Percentiles rank a stretch among this genome's conserved stretches.
phyloP scores from a whole-genome alignment of 2,113 vertebrate genomes.

The Xiphophorus maculatus region DNA sequence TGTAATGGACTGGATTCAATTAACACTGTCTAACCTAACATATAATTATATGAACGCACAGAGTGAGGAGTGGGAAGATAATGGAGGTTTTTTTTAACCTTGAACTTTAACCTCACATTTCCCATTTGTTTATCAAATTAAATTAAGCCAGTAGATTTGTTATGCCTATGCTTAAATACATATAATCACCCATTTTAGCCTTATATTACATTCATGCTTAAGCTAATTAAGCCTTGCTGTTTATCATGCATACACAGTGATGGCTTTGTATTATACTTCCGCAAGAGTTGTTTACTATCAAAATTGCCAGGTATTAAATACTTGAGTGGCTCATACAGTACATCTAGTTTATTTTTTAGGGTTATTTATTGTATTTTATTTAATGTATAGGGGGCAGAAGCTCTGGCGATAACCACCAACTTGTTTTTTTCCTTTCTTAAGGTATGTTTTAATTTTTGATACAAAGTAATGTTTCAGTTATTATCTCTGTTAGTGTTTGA shows the following conservation, averaged over 20 bases:
- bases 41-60: slow-evolving; percentile 70
- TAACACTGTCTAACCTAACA: slow-evolving; percentile 70
- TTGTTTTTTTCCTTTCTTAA: too few relatives aligned
- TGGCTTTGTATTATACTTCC: slow-evolving; percentile 59
- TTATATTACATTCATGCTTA: slow-evolving; percentile 77
- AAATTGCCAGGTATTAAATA: slow-evolving; percentile 34
- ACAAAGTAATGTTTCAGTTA: too few relatives aligned
- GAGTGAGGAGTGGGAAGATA: slow-evolving; percentile 62
- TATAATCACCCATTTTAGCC: slow-evolving; percentile 74
- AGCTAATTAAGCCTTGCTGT: slow-evolving; percentile 73
- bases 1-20: slow-evolving; percentile 67
- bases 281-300: slow-evolving; percentile 35
- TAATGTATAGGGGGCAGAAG: too few relatives aligned
- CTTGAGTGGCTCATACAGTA: not conserved
- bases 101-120: slow-evolving; percentile 69
- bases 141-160: slow-evolving; percentile 71
- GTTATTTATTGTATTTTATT: too few relatives aligned
- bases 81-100: slow-evolving; percentile 68
- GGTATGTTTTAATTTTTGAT: too few relatives aligned
- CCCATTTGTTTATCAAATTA: slow-evolving; percentile 78
- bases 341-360: too few relatives aligned
- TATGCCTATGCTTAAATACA: slow-evolving; percentile 71
- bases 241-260: slow-evolving; percentile 72
- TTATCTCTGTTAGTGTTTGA: too few relatives aligned
- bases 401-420: too few relatives aligned